phyloP scores from a whole-genome alignment of 2,888 invertebrate species.

The Drosophila rubida region DNA sequence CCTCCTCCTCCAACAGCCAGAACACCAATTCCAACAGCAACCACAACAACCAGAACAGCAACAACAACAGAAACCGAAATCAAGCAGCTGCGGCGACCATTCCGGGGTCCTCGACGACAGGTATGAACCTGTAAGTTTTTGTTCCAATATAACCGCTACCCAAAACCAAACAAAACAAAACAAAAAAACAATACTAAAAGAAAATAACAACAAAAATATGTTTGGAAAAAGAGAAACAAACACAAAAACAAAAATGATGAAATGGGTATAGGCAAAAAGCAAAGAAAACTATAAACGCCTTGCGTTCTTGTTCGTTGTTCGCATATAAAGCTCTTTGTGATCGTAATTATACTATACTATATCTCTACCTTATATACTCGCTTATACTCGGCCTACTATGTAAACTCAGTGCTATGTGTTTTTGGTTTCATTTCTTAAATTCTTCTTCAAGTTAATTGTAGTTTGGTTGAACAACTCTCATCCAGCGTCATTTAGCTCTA shows the following conservation, averaged over 20 bases:
- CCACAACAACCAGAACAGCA: constrained; percentile 40
- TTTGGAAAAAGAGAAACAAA: constrained; percentile 32
- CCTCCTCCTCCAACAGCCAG: constrained; percentile 69
- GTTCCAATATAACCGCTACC: constrained; percentile 82
- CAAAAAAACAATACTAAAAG: constrained; percentile 30
- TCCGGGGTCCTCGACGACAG: constrained; percentile 88
- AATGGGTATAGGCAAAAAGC: constrained; percentile 67
- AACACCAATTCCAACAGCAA: constrained; percentile 49
- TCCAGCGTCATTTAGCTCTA: constrained; percentile 30
- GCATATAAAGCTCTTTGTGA: constrained; percentile 39
- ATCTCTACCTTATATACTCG: constrained; percentile 3
- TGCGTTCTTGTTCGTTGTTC: constrained; percentile 63
- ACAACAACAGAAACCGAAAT: constrained; percentile 47
- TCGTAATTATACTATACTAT: constrained; percentile 12
- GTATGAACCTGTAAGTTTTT: constrained; percentile 91
- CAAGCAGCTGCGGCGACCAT: constrained; percentile 57
- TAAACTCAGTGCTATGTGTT: constrained; percentile 34
- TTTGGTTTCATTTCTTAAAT: constrained; percentile 3
- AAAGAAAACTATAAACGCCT: constrained; percentile 22
- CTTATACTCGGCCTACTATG: constrained; percentile 4
- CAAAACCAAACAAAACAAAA: constrained; percentile 45
- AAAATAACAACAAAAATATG: constrained; percentile 48
- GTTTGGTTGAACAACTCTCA: constrained; percentile 25
- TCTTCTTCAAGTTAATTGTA: constrained; percentile 31
- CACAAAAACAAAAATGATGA: constrained; percentile 34